Conservation (phyloP, 2,797 vertebrate species). For the Galaxias olidus region DNA sequence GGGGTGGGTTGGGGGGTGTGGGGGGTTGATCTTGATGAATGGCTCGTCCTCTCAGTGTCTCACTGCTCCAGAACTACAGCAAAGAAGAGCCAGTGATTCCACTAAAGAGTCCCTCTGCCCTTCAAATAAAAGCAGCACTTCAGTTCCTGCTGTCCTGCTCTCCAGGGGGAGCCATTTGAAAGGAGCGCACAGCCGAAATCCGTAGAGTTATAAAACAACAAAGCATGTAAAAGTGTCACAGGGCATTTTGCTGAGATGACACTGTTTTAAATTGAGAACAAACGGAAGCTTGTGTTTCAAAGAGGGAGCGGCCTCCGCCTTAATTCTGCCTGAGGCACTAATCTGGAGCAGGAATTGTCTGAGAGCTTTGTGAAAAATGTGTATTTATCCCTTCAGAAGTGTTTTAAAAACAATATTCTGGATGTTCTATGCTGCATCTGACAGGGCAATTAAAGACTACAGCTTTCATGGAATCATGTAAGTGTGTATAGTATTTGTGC, state of each 20-base stretch:
- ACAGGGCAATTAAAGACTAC: too few relatives aligned
- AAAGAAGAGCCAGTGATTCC: conserved; percentile 1
- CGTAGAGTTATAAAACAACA: conserved; percentile 7
- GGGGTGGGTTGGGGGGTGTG: too few relatives aligned
- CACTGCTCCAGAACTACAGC: not conserved
- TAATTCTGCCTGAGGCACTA: not conserved
- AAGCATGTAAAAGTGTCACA: not conserved
- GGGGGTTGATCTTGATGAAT: not conserved
- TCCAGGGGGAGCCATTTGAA: conserved; percentile 2
- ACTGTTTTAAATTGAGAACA: not conserved
- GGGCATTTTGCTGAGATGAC: not conserved
- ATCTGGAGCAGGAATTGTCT: too few relatives aligned
- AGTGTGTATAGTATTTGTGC: not conserved
- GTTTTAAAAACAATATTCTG: too few relatives aligned
- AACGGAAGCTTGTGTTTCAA: not conserved
- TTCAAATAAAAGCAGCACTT: too few relatives aligned
- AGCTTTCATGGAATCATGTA: not conserved
- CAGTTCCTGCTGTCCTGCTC: not conserved
- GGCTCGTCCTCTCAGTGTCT: not conserved
- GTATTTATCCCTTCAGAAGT: too few relatives aligned
- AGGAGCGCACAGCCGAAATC: not conserved
- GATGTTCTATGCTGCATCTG: too few relatives aligned
- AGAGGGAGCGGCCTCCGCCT: not conserved
- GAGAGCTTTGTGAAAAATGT: too few relatives aligned
- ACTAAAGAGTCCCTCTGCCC: not conserved